Evolutionary conservation across 2,797 vertebrate species (phyloP).

Genomic region (Poeciliopsis presidionis): DNA sequence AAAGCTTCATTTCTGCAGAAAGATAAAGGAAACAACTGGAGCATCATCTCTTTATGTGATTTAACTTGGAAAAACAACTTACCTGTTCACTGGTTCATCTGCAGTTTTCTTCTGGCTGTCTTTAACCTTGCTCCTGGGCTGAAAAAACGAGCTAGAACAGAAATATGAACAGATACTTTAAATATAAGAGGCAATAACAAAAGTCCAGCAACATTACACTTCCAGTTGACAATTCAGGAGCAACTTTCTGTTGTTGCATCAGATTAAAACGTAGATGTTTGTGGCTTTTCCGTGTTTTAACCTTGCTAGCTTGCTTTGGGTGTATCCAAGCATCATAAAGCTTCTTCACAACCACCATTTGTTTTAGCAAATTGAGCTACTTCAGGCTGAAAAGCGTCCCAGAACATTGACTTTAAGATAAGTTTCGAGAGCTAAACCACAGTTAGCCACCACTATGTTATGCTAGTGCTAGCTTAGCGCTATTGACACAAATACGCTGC

Average conservation of each 20-base stretch:
- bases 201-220: background rate
- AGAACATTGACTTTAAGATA: background rate
- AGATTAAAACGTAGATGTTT: background rate
- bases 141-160: slow-evolving; percentile 79
- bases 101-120: slow-evolving; percentile 54
- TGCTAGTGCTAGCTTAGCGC: slow-evolving; percentile 13
- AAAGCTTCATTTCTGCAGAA: background rate
- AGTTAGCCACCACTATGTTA: too few species aligned
- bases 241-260: background rate
- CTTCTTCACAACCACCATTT: background rate
- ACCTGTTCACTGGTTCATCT: slow-evolving; percentile 72
- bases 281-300: background rate
- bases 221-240: background rate
- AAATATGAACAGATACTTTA: background rate
- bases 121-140: slow-evolving; percentile 74
- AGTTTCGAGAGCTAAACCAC: background rate
- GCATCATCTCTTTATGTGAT: too few species aligned
- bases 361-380: background rate
- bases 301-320: background rate
- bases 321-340: background rate
- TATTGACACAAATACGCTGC: background rate
- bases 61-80: slow-evolving; percentile 33
- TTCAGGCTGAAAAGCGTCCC: background rate
- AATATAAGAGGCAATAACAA: background rate
- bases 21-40: background rate